A percentile compares a stretch with the other conserved stretches of the same genome.
Conservation (phyloP, 2,888 invertebrate genomes). For the Xanthorhoe spadicearia region DNA sequence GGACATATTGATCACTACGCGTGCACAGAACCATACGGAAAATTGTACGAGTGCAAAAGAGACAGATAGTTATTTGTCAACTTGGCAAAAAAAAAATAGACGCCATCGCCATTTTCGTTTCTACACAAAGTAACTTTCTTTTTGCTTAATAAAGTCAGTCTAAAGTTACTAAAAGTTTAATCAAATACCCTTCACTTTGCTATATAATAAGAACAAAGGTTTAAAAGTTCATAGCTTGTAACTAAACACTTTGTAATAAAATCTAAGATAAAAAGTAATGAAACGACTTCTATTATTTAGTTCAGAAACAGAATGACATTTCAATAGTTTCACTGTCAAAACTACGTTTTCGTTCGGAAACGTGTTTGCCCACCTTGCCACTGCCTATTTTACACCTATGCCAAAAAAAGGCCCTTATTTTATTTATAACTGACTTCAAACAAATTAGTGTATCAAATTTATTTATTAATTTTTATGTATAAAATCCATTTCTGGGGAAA, state of each 20-base stretch:
- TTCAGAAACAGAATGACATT: constrained; percentile 19
- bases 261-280: not conserved
- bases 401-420: no score
- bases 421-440: no score
- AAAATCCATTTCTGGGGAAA: no score
- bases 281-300: constrained; percentile 17
- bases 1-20: constrained; percentile 82
- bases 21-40: constrained; percentile 57
- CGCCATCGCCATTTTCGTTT: constrained; percentile 79
- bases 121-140: constrained; percentile 38
- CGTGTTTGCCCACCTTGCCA: no score
- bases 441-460: no score
- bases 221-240: no score
- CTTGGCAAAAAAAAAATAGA: constrained; percentile 59
- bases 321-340: not conserved
- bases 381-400: no score
- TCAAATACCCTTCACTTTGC: not conserved
- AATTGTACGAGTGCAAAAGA: constrained; percentile 58
- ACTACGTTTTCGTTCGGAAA: not conserved
- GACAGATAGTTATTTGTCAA: constrained; percentile 53
- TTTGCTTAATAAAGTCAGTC: constrained; percentile 15
- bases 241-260: not conserved
- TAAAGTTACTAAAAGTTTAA: not conserved
- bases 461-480: no score
- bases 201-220: not conserved